phyloP scores from a whole-genome alignment of 2,797 vertebrate species.

The Chiloscyllium punctatum region DNA sequence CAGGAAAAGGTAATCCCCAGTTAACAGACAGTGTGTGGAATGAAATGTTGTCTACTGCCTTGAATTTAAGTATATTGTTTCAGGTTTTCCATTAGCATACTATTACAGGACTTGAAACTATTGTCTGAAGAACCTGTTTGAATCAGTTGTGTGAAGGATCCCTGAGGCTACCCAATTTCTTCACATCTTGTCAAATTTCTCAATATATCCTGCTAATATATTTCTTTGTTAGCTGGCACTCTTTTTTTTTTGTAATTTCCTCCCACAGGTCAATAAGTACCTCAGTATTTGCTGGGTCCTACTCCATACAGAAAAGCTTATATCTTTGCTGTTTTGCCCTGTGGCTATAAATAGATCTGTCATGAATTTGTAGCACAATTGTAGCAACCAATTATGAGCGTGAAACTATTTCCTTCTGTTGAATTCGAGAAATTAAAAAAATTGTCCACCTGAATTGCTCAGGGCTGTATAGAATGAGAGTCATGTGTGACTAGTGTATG shows the following conservation, averaged over 20 bases:
- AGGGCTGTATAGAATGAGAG: background rate
- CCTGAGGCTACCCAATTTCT: background rate
- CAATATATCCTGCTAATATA: background rate
- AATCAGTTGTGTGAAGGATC: background rate
- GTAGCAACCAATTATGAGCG: background rate
- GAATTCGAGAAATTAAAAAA: background rate
- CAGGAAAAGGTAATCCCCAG: background rate
- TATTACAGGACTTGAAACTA: background rate
- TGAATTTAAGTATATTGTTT: background rate
- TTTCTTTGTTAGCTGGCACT: background rate
- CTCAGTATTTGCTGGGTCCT: background rate
- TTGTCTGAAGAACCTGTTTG: background rate
- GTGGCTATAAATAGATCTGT: background rate
- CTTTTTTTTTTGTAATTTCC: background rate
- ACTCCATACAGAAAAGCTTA: background rate
- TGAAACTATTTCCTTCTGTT: constrained; percentile 11
- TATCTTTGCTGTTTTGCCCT: background rate
- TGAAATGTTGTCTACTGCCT: background rate
- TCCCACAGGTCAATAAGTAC: background rate
- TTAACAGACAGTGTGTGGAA: background rate
- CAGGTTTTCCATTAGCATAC: background rate
- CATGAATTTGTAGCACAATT: background rate
- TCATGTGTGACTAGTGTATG: background rate
- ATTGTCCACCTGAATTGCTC: background rate
- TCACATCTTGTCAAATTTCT: background rate